Conservation (phyloP, 2,888 invertebrate genomes). For the Lapara coniferarum region DNA sequence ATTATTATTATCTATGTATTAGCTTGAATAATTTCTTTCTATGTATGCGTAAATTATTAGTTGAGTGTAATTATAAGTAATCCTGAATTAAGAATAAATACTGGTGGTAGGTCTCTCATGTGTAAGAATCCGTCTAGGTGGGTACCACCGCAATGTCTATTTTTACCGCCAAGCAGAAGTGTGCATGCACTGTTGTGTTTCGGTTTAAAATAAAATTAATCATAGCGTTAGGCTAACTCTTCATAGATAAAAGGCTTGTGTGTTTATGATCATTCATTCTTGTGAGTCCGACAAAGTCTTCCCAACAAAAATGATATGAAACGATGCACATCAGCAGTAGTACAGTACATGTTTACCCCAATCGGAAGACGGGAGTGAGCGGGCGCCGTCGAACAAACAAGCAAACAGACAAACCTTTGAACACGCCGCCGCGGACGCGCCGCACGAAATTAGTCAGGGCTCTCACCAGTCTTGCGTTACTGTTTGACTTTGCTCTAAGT, state of each 20-base stretch:
- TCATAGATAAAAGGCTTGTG: background rate
- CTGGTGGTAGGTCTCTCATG: too few species aligned
- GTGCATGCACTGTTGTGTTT: too few species aligned
- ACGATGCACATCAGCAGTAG: background rate
- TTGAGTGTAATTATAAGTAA: background rate
- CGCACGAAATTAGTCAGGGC: slow-evolving; percentile 27
- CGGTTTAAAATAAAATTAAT: too few species aligned
- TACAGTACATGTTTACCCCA: slow-evolving; percentile 2
- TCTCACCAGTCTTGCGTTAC: slow-evolving; percentile 29
- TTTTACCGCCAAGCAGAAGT: too few species aligned
- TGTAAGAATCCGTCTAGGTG: too few species aligned
- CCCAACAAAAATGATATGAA: background rate
- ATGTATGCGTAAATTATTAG: background rate
- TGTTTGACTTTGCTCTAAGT: slow-evolving; percentile 26
- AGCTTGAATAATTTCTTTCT: background rate
- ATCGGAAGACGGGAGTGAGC: slow-evolving; percentile 29
- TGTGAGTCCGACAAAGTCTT: too few species aligned
- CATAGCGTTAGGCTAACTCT: too few species aligned
- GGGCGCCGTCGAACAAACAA: slow-evolving; percentile 39
- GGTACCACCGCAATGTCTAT: too few species aligned
- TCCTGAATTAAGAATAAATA: background rate
- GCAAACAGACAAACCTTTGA: slow-evolving; percentile 26
- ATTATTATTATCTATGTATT: too few species aligned
- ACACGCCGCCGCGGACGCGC: slow-evolving; percentile 25
- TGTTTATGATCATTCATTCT: background rate